Base-by-base conservation (phyloP, 2,797 vertebrate species). In the Clarias laeviceps region DNA sequence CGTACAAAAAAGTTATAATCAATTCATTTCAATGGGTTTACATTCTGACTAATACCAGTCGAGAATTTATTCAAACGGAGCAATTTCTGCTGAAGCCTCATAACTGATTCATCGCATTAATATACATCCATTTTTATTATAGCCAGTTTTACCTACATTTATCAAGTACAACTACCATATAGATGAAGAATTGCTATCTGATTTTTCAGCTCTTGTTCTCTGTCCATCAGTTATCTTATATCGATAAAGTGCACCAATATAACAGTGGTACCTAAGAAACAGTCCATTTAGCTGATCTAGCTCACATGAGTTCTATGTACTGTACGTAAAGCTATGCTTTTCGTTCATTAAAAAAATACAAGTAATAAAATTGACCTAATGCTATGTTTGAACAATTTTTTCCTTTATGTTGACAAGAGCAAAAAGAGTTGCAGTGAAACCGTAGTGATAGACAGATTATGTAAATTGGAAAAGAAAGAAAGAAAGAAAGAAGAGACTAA, bases 351-450 rank as follows among this genome's bases (percentile, higher is more conserved):
- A 61, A 54, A 45, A 24, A 70, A 50, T 24, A 64, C 34, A 27
- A 57, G 20, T 27, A 82, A 54, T 45, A 59, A 82, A 82, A 32
- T 66, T 82, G 64, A 69, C 84, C 79, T 76, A 82, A 76, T 56
- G 45, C 69, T 76, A 76, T n/a, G 68, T 76, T 24, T 4, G 2
- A 15, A 2, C 59, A 57, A 34, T 54, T 74, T 56, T 59, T 61
- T 27, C 12, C 20, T 56, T 56, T 27, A 29, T 29, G 72, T 56
- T 54, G 72, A 56, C 45, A 29, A 76, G 50, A 76, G 50, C 17
- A 4, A 54, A 78, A 37, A 56, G 14, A 20, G 12, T 32, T 27
- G 32, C 64, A 68, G 64, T 82, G 56, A 85, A 20, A 20, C 27
- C 12, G 12, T 24, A 76, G 45, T 0, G 56, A 77, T 34, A 34